Base-by-base conservation (phyloP, 2,797 vertebrate species). In the Geotrypetes seraphini region DNA sequence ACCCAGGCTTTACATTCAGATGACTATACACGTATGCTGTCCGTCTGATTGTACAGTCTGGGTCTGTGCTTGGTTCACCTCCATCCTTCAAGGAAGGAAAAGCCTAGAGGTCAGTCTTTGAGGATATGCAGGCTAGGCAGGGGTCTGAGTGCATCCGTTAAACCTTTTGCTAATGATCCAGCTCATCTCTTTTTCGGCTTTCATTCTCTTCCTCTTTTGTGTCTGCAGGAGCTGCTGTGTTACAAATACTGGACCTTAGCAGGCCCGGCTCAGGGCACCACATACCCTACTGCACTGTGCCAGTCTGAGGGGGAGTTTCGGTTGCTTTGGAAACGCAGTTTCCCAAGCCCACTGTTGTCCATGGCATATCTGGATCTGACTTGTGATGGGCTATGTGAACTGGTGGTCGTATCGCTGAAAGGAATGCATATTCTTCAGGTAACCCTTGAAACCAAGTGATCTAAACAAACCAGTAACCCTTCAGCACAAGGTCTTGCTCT, bases 381-480 rank as follows among this genome's bases (percentile, higher is more conserved):
- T 0, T 82, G 85, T 4, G 91, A 95, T 0, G 90, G 90, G 3
- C 43, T 95, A 25, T 73, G 54, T 27, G 91, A 95, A 61, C 70
- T 95, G 16, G 86, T 87, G 0, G 76, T 93, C 32, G 82, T 92
- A 19, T 90, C 90, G 1, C 69, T 94, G 10, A 92, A 90, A 59
- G 91, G 91, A 7, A 69, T 92, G 33, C 88, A 95, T 31, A 80
- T 94, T 46, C 57, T 95, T 39, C 91, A 95, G 87, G 91, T 95
- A 34, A 15, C 23, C n/a, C n/a, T n/a, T n/a, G n/a, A n/a, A n/a
- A n/a, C n/a, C n/a, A n/a, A n/a, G n/a, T n/a, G n/a, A n/a, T n/a
- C n/a, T n/a, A n/a, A n/a, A n/a, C n/a, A n/a, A n/a, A n/a, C n/a
- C n/a, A n/a, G n/a, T n/a, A n/a, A n/a, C n/a, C n/a, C n/a, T n/a